Evolutionary conservation across 2,797 vertebrate genomes (phyloP).

Genomic region (Centropyge bicolor): DNA sequence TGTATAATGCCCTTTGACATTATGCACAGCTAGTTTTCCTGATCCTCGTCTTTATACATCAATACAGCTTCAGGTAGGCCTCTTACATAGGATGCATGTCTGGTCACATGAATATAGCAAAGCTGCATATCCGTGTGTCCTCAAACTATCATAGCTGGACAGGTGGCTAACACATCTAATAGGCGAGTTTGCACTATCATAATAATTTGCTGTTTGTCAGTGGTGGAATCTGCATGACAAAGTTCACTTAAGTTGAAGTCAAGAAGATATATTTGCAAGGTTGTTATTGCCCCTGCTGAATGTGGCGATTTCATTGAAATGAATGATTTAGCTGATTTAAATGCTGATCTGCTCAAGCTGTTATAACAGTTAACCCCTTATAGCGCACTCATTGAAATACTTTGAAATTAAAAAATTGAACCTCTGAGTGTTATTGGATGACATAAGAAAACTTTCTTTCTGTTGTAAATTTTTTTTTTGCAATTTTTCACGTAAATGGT

Average conservation of each 20-base stretch:
- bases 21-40: not conserved
- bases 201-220: not conserved
- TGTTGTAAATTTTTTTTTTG: too few species aligned
- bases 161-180: not conserved
- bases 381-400: too few species aligned
- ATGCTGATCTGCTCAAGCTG: not conserved
- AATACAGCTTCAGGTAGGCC: not conserved
- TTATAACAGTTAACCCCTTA: too few species aligned
- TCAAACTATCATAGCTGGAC: too few species aligned
- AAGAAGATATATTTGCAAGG: not conserved
- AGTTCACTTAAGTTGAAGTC: not conserved
- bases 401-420: too few species aligned
- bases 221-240: not conserved
- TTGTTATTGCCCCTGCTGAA: not conserved
- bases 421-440: too few species aligned
- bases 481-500: too few species aligned
- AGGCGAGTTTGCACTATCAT: not conserved
- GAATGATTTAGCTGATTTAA: not conserved
- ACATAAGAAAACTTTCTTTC: too few species aligned
- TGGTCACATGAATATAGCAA: not conserved
- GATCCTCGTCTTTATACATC: not conserved
- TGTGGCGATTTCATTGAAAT: not conserved
- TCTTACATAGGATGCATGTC: not conserved
- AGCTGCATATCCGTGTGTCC: accelerated
- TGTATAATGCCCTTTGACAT: not conserved